Conservation (phyloP, 2,113 vertebrate species). For the Corythornis madagascariensis region DNA sequence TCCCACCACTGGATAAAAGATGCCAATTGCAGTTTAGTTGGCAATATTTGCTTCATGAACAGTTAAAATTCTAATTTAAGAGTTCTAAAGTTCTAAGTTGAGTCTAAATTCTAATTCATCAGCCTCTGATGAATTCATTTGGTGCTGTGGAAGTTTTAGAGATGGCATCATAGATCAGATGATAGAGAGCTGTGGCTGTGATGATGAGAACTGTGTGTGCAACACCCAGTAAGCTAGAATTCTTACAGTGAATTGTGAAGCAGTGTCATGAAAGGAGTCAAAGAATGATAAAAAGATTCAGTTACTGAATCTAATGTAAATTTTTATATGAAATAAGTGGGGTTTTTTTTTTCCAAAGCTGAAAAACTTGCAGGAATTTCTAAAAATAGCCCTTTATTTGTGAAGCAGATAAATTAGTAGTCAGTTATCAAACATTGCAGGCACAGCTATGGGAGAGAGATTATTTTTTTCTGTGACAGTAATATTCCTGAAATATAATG, state of each 20-base stretch:
- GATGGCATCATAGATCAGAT: not conserved
- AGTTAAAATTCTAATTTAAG: not conserved
- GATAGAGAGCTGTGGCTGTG: not conserved
- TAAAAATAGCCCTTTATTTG: conserved; percentile 29
- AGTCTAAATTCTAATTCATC: not conserved
- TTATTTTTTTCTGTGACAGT: not conserved
- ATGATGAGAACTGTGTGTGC: not conserved
- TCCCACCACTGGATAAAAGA: not conserved
- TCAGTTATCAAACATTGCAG: not conserved
- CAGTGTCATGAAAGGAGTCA: not conserved
- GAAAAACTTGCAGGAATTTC: conserved; percentile 31
- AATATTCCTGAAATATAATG: not conserved
- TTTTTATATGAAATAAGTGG: not conserved
- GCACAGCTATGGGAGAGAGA: not conserved
- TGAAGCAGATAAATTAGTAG: conserved; percentile 37
- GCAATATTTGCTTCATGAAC: not conserved
- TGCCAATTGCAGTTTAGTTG: not conserved
- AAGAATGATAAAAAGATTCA: not conserved
- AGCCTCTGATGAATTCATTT: not conserved
- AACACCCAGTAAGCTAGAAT: not conserved
- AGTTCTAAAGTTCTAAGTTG: too few species aligned
- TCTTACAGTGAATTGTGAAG: not conserved
- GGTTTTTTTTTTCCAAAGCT: not conserved
- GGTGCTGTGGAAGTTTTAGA: not conserved
- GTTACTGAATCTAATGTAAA: not conserved